Evolutionary conservation across 1,140 invertebrate genomes (phyloP).

Genomic region (Lepidurus arcticus): DNA sequence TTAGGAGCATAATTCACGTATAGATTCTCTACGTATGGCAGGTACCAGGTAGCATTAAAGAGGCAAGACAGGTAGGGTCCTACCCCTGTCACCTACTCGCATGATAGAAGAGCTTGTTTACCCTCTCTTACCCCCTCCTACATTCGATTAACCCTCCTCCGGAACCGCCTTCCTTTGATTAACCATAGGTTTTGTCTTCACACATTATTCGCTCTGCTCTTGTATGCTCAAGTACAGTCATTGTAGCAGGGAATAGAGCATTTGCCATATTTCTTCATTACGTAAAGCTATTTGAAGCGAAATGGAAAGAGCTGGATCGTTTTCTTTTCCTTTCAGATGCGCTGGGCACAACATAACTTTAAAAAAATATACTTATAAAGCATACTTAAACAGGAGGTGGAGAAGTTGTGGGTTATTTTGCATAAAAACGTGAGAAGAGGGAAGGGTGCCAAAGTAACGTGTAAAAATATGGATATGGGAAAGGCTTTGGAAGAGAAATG

Average conservation of each 20-base stretch:
- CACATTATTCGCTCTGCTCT: slow-evolving; percentile 5
- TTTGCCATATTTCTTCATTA: too few relatives aligned
- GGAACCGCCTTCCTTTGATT: slow-evolving; percentile 14
- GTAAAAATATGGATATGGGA: slow-evolving; percentile 6
- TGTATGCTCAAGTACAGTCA: too few relatives aligned
- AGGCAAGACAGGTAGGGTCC: slow-evolving; percentile 9
- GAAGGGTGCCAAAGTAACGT: slow-evolving; percentile 17
- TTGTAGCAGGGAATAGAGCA: too few relatives aligned
- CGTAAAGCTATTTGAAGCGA: too few relatives aligned
- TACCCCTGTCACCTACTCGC: slow-evolving; percentile 17
- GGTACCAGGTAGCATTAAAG: slow-evolving; percentile 3
- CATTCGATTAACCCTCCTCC: slow-evolving; percentile 7
- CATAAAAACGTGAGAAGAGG: slow-evolving; percentile 8
- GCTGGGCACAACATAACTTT: too few relatives aligned
- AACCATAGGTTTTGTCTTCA: slow-evolving; percentile 19
- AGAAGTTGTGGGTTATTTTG: slow-evolving; percentile 14
- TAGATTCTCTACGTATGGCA: background rate
- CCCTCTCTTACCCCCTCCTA: slow-evolving; percentile 20
- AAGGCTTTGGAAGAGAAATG: slow-evolving; percentile 4
- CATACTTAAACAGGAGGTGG: background rate
- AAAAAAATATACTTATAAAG: too few relatives aligned
- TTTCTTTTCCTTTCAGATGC: too few relatives aligned
- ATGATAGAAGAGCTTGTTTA: slow-evolving; percentile 22
- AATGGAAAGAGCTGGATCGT: too few relatives aligned
- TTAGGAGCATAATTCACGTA: background rate